A percentile compares a stretch with the other conserved stretches of the same genome.
phyloP scores from a whole-genome alignment of 1,140 invertebrate species.

The Archivesica marissinica region DNA sequence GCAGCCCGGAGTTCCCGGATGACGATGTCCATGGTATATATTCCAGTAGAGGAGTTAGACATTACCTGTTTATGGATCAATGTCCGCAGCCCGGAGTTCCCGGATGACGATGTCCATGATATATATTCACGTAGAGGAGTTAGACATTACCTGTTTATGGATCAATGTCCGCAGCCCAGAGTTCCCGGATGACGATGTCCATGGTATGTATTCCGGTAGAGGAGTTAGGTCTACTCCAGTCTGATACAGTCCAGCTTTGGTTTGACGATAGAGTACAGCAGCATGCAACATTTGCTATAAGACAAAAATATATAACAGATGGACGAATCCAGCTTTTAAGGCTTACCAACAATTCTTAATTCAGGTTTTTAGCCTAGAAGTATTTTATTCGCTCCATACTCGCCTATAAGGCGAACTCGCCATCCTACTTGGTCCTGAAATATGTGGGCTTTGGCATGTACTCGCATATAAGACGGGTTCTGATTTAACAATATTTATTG shows the following conservation, averaged over 20 bases:
- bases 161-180: slow-evolving; percentile 82
- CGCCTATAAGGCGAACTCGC: too few species aligned
- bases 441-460: too few species aligned
- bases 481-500: too few species aligned
- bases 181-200: slow-evolving; percentile 82
- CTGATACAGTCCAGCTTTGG: slow-evolving; percentile 70
- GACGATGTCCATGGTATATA: slow-evolving; percentile 84
- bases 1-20: slow-evolving; percentile 78
- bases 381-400: too few species aligned
- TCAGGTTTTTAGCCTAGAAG: too few species aligned
- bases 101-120: slow-evolving; percentile 84
- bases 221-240: slow-evolving; percentile 39
- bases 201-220: slow-evolving; percentile 83
- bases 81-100: slow-evolving; percentile 79
- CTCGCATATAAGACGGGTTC: too few species aligned
- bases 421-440: too few species aligned
- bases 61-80: slow-evolving; percentile 83
- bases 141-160: slow-evolving; percentile 80
- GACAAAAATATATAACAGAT: not conserved
- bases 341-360: too few species aligned
- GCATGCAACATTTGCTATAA: slow-evolving; percentile 78
- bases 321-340: too few species aligned
- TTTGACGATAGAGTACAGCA: slow-evolving; percentile 77
- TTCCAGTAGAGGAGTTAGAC: slow-evolving; percentile 70
- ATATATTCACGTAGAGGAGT: slow-evolving; percentile 80